Percentiles rank a stretch among this genome's conserved stretches.
Evolutionary conservation across 2,797 vertebrate species (phyloP).

Genomic region (Notamacropus eugenii): DNA sequence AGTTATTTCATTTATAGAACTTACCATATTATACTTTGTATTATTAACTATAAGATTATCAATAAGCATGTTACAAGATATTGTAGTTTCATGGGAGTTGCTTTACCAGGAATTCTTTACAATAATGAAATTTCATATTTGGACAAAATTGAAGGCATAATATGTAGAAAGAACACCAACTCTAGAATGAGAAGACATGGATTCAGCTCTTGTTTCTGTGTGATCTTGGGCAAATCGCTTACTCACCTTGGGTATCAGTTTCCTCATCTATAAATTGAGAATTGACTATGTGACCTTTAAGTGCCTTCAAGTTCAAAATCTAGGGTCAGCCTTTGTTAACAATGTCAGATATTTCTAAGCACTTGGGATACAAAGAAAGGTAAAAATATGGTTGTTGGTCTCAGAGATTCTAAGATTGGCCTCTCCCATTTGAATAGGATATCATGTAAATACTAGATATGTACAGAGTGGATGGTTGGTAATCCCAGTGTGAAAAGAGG

Average conservation of each 20-base stretch:
- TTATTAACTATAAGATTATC: background rate
- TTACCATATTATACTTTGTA: background rate
- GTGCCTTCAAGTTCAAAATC: background rate
- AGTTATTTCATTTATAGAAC: background rate
- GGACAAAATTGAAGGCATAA: background rate
- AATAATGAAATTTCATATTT: background rate
- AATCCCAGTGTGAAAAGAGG: too few relatives aligned
- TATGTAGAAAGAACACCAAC: background rate
- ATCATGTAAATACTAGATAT: too few relatives aligned
- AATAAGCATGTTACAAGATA: background rate
- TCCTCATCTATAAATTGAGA: background rate
- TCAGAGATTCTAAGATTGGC: background rate
- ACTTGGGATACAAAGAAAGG: background rate
- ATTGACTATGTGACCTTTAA: background rate
- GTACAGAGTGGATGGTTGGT: too few relatives aligned
- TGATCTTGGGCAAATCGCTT: background rate
- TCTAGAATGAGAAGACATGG: background rate
- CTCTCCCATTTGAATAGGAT: too few relatives aligned
- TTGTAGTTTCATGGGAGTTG: background rate
- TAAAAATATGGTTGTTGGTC: background rate
- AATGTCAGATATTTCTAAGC: background rate
- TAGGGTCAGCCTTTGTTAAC: background rate
- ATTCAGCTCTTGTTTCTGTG: background rate
- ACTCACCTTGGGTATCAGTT: background rate
- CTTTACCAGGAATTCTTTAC: background rate